phyloP scores from a whole-genome alignment of 2,888 invertebrate species.

The Acronicta aceris region DNA sequence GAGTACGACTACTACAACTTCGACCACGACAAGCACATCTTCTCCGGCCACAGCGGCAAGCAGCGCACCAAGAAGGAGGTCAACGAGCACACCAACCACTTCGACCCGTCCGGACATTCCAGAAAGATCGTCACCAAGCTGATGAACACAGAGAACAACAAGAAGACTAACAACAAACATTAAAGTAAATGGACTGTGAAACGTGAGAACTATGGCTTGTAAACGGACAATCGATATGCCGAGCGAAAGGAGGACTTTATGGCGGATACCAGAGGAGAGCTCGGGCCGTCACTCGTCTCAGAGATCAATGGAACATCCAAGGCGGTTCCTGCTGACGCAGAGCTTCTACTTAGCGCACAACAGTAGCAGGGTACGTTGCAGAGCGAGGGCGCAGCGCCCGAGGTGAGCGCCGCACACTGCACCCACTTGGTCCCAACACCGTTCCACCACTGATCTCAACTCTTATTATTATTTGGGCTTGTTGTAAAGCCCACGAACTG shows the following conservation, averaged over 20 bases:
- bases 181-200: slow-evolving; percentile 70
- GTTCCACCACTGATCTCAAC: slow-evolving; percentile 85
- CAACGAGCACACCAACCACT: slow-evolving; percentile 96
- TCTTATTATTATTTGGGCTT: slow-evolving; percentile 74
- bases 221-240: slow-evolving; percentile 81
- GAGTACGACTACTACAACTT: slow-evolving; percentile 98
- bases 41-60: slow-evolving; percentile 96
- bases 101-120: slow-evolving; percentile 97
- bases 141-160: slow-evolving; percentile 95
- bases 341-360: slow-evolving; percentile 78
- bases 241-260: slow-evolving; percentile 81
- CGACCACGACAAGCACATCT: slow-evolving; percentile 96
- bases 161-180: slow-evolving; percentile 87
- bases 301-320: slow-evolving; percentile 86
- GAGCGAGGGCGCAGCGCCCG: slow-evolving; percentile 62
- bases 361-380: slow-evolving; percentile 63
- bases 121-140: slow-evolving; percentile 96
- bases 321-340: slow-evolving; percentile 79
- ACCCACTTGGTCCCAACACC: slow-evolving; percentile 76
- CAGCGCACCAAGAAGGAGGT: slow-evolving; percentile 97
- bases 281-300: slow-evolving; percentile 73
- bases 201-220: slow-evolving; percentile 76
- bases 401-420: slow-evolving; percentile 56
- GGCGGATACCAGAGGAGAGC: slow-evolving; percentile 82
- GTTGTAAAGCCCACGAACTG: slow-evolving; percentile 83